phyloP scores from a whole-genome alignment of 1,140 invertebrate genomes.

The Vanessa tameamea region DNA sequence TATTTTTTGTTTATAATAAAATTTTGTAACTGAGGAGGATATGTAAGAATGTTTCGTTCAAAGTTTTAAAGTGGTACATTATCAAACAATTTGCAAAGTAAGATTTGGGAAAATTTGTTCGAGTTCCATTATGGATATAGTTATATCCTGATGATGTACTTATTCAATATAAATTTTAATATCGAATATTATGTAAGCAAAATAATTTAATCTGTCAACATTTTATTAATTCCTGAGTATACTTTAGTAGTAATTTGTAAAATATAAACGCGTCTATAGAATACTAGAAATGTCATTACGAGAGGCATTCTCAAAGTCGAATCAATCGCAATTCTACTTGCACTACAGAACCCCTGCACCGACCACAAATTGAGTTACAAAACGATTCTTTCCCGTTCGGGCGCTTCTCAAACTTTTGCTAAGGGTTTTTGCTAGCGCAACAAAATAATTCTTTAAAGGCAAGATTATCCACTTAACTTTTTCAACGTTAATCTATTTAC shows the following conservation, averaged over 20 bases:
- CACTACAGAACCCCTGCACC: slow-evolving; percentile 56
- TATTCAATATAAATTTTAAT: too few relatives aligned
- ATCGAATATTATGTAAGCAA: too few relatives aligned
- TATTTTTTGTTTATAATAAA: slow-evolving; percentile 31
- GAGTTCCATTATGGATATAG: too few relatives aligned
- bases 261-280: slow-evolving; percentile 17
- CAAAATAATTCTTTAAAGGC: slow-evolving; percentile 18
- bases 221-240: background rate
- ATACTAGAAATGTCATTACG: slow-evolving; percentile 34
- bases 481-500: too few relatives aligned
- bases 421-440: slow-evolving; percentile 35
- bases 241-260: background rate
- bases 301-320: slow-evolving; percentile 26
- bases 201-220: too few relatives aligned
- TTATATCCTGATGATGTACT: too few relatives aligned
- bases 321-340: slow-evolving; percentile 23
- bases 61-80: too few relatives aligned
- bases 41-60: background rate
- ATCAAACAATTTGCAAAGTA: too few relatives aligned
- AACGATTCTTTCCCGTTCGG: slow-evolving; percentile 67
- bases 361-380: slow-evolving; percentile 76
- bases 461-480: background rate
- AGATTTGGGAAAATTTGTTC: too few relatives aligned
- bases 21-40: background rate
- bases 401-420: slow-evolving; percentile 64